phyloP scores from a whole-genome alignment of 2,797 vertebrate genomes.

The Miichthys miiuy region DNA sequence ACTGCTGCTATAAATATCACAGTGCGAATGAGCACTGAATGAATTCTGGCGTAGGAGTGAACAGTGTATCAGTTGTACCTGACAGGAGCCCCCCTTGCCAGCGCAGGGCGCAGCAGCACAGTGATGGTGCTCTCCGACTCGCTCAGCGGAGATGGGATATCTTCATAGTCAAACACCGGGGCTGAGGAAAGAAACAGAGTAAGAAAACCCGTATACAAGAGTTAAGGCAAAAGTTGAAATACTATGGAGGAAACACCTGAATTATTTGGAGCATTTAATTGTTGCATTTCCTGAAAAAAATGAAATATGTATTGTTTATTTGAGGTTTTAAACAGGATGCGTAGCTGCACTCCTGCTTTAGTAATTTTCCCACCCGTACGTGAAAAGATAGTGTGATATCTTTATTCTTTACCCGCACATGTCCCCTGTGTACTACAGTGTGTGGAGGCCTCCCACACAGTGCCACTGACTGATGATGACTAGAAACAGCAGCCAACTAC shows the following conservation, averaged over 20 bases:
- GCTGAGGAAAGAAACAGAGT: constrained; percentile 76
- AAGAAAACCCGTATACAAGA: not conserved
- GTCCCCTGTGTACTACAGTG: constrained; percentile 46
- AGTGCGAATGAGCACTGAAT: constrained; percentile 49
- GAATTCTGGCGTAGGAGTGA: constrained; percentile 33
- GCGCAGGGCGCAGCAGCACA: constrained; percentile 92
- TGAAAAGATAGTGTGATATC: constrained; percentile 47
- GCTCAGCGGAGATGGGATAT: constrained; percentile 91
- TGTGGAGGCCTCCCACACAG: constrained; percentile 70
- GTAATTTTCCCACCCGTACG: constrained; percentile 27
- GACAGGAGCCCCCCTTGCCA: constrained; percentile 94
- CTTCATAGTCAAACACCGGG: constrained; percentile 95
- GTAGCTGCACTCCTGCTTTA: constrained; percentile 19
- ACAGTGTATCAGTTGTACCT: constrained; percentile 83
- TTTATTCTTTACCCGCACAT: constrained; percentile 64
- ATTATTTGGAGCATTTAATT: not conserved
- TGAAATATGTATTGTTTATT: constrained; percentile 8
- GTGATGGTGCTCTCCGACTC: constrained; percentile 97
- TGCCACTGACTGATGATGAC: constrained; percentile 73
- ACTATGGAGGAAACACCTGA: not conserved
- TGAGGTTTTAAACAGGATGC: constrained; percentile 7
- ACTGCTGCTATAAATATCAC: constrained; percentile 56
- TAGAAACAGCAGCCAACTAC: constrained; percentile 65
- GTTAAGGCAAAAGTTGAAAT: not conserved
- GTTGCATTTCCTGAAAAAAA: not conserved